A percentile compares a stretch with the other conserved stretches of the same genome.
Evolutionary conservation across 2,113 vertebrate species (phyloP).

Genomic region (Haemorhous mexicanus): DNA sequence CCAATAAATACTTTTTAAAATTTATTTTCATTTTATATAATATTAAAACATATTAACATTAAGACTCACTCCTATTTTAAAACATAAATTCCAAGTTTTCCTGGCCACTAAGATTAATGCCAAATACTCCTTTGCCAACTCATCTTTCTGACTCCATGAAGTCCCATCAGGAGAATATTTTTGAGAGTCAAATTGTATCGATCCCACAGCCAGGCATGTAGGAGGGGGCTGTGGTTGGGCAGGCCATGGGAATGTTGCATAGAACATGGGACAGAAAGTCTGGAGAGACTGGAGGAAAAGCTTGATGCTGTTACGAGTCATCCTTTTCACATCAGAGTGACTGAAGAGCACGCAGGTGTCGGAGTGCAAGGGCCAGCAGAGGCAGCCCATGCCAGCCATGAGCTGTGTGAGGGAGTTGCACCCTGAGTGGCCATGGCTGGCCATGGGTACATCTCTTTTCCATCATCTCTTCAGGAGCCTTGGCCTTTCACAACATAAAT

Average conservation of each 20-base stretch:
- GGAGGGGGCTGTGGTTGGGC: neutral
- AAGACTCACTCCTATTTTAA: neutral
- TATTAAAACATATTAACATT: neutral
- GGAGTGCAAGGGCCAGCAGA: neutral
- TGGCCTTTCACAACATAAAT: neutral
- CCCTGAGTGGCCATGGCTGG: accelerated
- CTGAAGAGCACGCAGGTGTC: accelerated
- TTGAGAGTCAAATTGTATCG: accelerated
- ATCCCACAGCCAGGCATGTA: accelerated
- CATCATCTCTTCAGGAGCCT: neutral
- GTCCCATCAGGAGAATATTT: neutral
- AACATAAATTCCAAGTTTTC: neutral
- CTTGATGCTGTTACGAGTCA: neutral
- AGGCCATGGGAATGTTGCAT: accelerated
- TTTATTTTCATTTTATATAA: neutral
- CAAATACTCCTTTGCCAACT: neutral
- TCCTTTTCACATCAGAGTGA: neutral
- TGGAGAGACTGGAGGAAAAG: neutral
- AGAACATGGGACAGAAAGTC: neutral
- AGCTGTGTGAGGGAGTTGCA: accelerated
- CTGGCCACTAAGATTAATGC: neutral
- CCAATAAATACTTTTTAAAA: neutral
- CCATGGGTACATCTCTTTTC: neutral
- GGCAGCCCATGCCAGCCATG: accelerated
- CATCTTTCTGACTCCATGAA: neutral